Evolutionary conservation across 2,888 invertebrate species (phyloP), one percentile per base, ranked within the genome.

Genomic region (Amphipoea lucens): DNA sequence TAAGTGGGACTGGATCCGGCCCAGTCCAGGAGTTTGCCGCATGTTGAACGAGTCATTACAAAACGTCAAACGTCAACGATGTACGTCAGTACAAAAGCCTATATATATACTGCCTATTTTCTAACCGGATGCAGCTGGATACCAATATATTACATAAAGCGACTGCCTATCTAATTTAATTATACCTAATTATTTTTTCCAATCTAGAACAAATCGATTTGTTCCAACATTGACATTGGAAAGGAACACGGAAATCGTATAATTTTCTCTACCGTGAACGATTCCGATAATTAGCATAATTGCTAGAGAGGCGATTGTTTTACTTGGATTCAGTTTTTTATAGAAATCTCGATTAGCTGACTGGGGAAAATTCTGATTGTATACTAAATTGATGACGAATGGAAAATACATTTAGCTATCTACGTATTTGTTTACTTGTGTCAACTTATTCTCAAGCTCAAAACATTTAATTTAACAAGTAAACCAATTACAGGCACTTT

Each of bases 171-270:
- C 23, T 78, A 77, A 82, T 74, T 54, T 78, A 82, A 82, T 78
- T 60, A 77, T n/a, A 66, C 17, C 12, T 36, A 65, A 69, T 73
- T 40, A 65, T 76, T 72, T 78, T 73, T 78, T 73, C 48, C 60
- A 66, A 88, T 77, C 82, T 82, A 79, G 68, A 80, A 79, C 78
- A 74, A 88, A 87, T 84, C 86, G 85, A 92, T 92, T 92, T 81
- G 91, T 91, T 92, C 83, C 84, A 92, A 90, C 92, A 89, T 90
- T 90, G 91, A 90, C 91, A 90, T 90, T 92, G 82, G 86, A 90
- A 88, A 86, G 90, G 90, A 89, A 92, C 81, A 84, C 91, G 91
- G 91, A 88, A 89, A 87, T 85, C 70, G 76, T 70, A 71, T 66
- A 83, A 77, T 78, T 90, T 82, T 83, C 81, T 69, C 76, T 88